Evolutionary conservation across 2,797 vertebrate genomes (phyloP), one percentile per base, ranked within the genome.

Genomic region (Pangasius macronema): DNA sequence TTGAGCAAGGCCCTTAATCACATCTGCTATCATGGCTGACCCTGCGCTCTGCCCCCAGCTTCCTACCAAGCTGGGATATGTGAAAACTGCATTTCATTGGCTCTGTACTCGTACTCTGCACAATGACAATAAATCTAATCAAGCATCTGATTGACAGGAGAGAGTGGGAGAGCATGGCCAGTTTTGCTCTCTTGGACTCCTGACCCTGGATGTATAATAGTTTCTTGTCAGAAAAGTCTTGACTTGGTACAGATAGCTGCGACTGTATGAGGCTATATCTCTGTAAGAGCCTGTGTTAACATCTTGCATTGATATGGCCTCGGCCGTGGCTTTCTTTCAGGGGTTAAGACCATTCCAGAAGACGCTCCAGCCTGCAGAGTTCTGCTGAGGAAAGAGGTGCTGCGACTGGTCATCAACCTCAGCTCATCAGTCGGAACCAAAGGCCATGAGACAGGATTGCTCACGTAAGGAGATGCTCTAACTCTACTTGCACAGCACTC

Each of bases 381-480:
- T 90, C 93, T 99, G 90, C 95, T 99, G 89, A 95, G 98, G 90
- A 99, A 99, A 92, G 99, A 99, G 94, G 98, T 99, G 65, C 94
- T 99, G 77, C 97, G 99, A 68, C 97, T 99, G 91, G 98, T 99
- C 86, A 95, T 99, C 92, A 99, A 99, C 93, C 96, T 99, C 92
- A 99, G 99, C 95, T 99, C 98, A 89, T 99, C 98, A 10, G 99
- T 99, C 59, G 98, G 98, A 94, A 99, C 98, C 75, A 99, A 99
- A 94, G 97, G 98, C 90, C 98, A 99, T 87, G 99, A 99, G 95
- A 99, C 99, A 0, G 99, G 99, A 91, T 96, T 99, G 83, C 94
- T 99, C 92, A 99, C 98, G 98, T 99, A 96, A 97, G 96, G 14
- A 80, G 27, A 89, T 10, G 13, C 18, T 30, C n/a, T 24, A 65